Conservation (phyloP, 2,113 vertebrate species). For the Megaceryle maxima region DNA sequence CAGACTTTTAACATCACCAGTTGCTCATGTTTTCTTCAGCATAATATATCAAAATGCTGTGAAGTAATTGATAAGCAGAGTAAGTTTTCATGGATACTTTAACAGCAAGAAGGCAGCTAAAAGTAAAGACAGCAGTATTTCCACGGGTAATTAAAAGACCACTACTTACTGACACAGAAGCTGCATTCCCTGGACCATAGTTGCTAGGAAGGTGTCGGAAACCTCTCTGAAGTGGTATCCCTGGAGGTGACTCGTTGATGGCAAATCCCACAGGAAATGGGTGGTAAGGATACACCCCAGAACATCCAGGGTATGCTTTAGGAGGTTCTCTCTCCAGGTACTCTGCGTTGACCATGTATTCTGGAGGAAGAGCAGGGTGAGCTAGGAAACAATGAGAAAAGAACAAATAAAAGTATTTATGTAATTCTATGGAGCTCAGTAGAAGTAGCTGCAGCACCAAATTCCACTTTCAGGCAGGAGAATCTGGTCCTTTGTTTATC, state of each 20-base stretch:
- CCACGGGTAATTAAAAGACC: not conserved
- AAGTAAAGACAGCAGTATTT: not conserved
- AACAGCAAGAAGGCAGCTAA: not conserved
- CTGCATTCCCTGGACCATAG: slow-evolving; percentile 37
- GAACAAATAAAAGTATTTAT: not conserved
- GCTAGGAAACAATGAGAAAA: slow-evolving; percentile 17
- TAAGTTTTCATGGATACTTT: not conserved
- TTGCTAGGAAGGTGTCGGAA: slow-evolving; percentile 57
- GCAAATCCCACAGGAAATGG: slow-evolving; percentile 67
- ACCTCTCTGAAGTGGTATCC: slow-evolving; percentile 61
- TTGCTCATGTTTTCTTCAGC: not conserved
- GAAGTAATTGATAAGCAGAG: not conserved
- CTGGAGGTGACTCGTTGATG: slow-evolving; percentile 47
- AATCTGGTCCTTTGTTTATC: not conserved
- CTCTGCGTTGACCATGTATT: slow-evolving; percentile 48
- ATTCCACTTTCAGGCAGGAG: not conserved
- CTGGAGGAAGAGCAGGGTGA: slow-evolving; percentile 40
- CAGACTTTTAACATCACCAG: not conserved
- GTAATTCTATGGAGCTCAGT: not conserved
- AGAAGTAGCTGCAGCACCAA: not conserved
- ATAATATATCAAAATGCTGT: not conserved
- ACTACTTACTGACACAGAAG: slow-evolving; percentile 60
- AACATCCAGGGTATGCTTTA: slow-evolving; percentile 60
- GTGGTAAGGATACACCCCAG: slow-evolving; percentile 64
- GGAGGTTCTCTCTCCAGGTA: slow-evolving; percentile 70